Base-by-base conservation (phyloP, 2,888 invertebrate genomes). In the Drosophila borealis region DNA sequence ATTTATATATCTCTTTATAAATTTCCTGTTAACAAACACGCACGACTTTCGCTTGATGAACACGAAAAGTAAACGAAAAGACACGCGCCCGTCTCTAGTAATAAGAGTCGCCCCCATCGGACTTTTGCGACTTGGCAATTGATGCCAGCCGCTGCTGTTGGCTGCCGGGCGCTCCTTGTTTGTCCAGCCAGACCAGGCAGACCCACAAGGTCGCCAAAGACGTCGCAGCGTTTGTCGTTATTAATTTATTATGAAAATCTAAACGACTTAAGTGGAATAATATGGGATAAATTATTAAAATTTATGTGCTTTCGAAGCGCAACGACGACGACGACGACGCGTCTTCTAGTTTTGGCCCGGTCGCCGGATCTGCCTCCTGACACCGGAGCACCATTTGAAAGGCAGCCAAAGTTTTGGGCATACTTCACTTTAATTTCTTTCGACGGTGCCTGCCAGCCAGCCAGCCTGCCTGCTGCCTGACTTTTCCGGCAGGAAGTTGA, bases 191-290 rank as follows among this genome's bases (percentile, higher is more conserved):
- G 25, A 34, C 13, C 33, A 33, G 37, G 37, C 51, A 14, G 55
- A 45, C 5, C 44, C 61, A 54, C 70, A 85, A 81, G 83, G 87
- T 81, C 81, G 78, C 67, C 70, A 50, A 63, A 50, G 78, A 78
- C 73, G 61, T 62, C 67, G 62, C 72, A 68, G 65, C 72, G 81
- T 73, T 78, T 74, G 79, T 81, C 88, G 89, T 88, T 90, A 91
- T 90, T 91, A 90, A 90, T 90, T 90, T 90, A 90, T 90, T 91
- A 91, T 90, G 90, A 90, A 91, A 90, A 90, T 90, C 90, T 90
- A 89, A 90, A 90, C 90, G 90, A 91, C 90, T 91, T 90, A 90
- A 91, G 91, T 90, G 91, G 90, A 85, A 89, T 90, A 90, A 90
- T 90, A 89, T 91, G 90, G 90, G 85, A 91, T 90, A 90, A 90